Evolutionary conservation across 1,140 invertebrate genomes (phyloP), one percentile per base, ranked within the genome.

Genomic region (Drosophila prosaltans): DNA sequence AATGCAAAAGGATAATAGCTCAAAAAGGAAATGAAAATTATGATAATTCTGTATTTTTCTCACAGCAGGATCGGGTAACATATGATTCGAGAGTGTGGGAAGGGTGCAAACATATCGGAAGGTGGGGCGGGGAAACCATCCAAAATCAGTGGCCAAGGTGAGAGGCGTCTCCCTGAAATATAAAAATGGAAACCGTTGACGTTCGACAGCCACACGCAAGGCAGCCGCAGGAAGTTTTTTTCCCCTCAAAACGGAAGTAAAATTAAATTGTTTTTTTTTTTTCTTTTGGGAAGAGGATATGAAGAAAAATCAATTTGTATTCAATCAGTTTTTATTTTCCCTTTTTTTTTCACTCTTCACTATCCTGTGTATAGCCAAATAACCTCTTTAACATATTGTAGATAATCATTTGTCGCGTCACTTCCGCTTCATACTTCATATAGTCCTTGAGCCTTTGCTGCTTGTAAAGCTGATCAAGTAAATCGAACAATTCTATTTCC

Each of bases 11-110:
- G 84, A 88, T 88, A 88, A 89, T 89, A 75, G 77, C 80, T 69
- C 78, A 78, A 83, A 80, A 65, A 89, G 84, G 84, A 89, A 89
- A 89, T 90, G 84, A 72, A 89, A 89, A 90, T 90, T 89, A 89
- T 89, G 85, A 89, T 89, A 89, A 89, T 89, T 89, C 67, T 70
- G 62, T 78, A 54, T 64, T 78, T 62, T 88, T 88, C 84, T 88
- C 83, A 88, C 83, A 88, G 80, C 65, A 65, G 84, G 84, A 88
- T 88, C 84, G 85, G 70, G 73, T 88, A 88, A 89, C 84, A 74
- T 84, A 84, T 79, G 80, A 89, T 74, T 78, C 32, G 48, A 39
- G 72, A 89, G 78, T 89, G 84, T 89, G 85, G 84, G 83, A 88
- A 89, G 45, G 36, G 84, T 68, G 40, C 57, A 7, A 3, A 48